These are phyloP conservation scores for Porites lutea DNA, from an alignment of 64 coral and sea anemone genomes.

Conservation along the genomic window DNA sequence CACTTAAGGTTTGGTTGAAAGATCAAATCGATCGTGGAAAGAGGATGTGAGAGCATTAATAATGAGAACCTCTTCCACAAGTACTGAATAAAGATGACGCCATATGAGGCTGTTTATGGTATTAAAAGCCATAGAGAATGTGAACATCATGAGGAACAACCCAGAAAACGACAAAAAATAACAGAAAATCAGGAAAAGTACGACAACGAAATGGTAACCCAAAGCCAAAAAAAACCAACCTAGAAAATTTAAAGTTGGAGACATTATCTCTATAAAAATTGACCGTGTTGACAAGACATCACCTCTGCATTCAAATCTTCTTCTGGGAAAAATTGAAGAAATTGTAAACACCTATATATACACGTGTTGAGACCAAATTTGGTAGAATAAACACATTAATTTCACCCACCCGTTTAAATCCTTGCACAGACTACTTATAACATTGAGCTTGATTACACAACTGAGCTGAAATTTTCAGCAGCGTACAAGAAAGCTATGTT, in stretches of 20 bases:
- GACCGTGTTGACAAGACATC: not conserved
- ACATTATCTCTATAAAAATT: not conserved
- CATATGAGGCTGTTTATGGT: too few species aligned
- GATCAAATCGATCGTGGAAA: too few species aligned
- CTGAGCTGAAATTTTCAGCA: too few species aligned
- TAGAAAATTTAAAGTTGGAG: not conserved
- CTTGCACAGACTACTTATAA: not conserved
- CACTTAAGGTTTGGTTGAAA: too few species aligned
- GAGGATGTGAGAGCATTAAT: too few species aligned
- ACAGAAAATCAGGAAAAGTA: not conserved
- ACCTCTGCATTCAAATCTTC: conserved; percentile 2
- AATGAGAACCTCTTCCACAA: too few species aligned
- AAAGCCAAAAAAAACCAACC: not conserved
- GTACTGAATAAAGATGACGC: too few species aligned
- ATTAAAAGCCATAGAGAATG: too few species aligned
- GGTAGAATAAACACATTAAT: not conserved
- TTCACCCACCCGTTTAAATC: not conserved
- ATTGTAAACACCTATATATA: conserved; percentile 4
- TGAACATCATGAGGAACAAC: too few species aligned
- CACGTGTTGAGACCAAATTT: not conserved
- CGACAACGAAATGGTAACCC: not conserved
- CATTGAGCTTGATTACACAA: not conserved
- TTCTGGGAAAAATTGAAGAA: not conserved
- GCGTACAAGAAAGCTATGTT: too few species aligned
- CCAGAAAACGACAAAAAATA: not conserved